Percentiles rank a stretch among this genome's conserved stretches.
phyloP scores from a whole-genome alignment of 2,113 vertebrate genomes.

The Eclectus roratus region DNA sequence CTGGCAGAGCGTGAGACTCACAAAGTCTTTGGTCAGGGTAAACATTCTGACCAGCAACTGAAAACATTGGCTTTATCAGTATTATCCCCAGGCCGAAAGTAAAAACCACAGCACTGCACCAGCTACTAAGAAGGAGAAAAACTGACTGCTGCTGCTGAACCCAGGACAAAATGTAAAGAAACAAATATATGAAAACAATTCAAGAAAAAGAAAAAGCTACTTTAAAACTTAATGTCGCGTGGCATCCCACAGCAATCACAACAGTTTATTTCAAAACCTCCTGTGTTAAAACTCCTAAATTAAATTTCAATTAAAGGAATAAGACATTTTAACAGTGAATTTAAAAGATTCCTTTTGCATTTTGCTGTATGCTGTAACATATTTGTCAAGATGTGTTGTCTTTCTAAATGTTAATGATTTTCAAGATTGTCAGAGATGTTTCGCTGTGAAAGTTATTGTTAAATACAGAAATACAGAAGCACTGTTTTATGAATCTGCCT shows the following conservation, averaged over 20 bases:
- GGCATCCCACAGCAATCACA: background rate
- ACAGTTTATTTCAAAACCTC: background rate
- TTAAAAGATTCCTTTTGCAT: background rate
- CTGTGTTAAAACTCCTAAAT: background rate
- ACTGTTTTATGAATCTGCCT: background rate
- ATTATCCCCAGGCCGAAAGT: too few relatives aligned
- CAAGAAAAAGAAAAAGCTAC: background rate
- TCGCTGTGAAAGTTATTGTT: constrained; percentile 1
- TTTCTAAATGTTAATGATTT: constrained; percentile 50
- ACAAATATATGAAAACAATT: background rate
- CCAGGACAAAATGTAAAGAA: background rate
- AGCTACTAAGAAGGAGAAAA: too few relatives aligned
- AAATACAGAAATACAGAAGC: constrained; percentile 24
- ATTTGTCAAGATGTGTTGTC: background rate
- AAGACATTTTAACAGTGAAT: constrained; percentile 1
- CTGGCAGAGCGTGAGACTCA: too few relatives aligned
- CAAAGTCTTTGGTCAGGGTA: too few relatives aligned
- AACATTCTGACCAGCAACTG: too few relatives aligned
- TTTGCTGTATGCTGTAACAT: background rate
- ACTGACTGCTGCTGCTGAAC: too few relatives aligned
- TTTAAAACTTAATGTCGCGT: background rate
- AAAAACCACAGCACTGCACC: too few relatives aligned
- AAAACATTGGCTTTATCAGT: too few relatives aligned
- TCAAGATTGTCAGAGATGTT: background rate
- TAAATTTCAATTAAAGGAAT: constrained; percentile 31